Evolutionary conservation across 2,797 vertebrate genomes (phyloP), one percentile per base, ranked within the genome.

Genomic region (Brachymystax lenok): DNA sequence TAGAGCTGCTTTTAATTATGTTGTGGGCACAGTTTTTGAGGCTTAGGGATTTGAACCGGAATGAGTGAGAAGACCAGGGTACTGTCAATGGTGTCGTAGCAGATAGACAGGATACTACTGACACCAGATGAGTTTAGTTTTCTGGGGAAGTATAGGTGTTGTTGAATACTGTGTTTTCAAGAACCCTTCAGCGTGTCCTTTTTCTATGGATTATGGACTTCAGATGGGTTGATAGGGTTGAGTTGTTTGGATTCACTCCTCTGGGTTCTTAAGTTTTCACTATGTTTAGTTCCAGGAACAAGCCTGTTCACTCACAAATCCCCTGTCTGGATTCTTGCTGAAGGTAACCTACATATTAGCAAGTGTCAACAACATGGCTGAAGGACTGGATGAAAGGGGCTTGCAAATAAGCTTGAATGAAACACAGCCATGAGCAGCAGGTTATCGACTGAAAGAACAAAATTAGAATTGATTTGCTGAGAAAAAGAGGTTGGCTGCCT

Each of bases 371-470:
- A 83, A 74, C 74, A 71, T 28, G 19, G 74, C 74, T 74, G 27
- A 79, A 79, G 77, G 73, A 33, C 35, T 75, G 71, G 75, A 76
- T 81, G 85, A 87, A 83, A 81, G 78, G 81, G 84, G 84, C 78
- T 63, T 56, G 76, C 77, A 67, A 87, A 79, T 76, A 64, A 84
- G 78, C 46, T 77, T 50, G 73, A 86, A 66, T 61, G 73, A 85
- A 84, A 82, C 67, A 40, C 75, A 83, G 79, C 79, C 79, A 50
- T 69, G 77, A 85, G 85, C 82, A 81, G 84, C 82, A 81, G 84
- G 83, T 76, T 69, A 76, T 59, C 46, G 46, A 66, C 13, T 54
- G 35, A 19, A 28, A 40, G 56, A 30, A 40, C 61, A 40, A 74
- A 68, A 80, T 76, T 51, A 64, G 40, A 70, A 80, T 61, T 69